Base-by-base conservation (phyloP, 2,797 vertebrate genomes). In the Brotula barbata region DNA sequence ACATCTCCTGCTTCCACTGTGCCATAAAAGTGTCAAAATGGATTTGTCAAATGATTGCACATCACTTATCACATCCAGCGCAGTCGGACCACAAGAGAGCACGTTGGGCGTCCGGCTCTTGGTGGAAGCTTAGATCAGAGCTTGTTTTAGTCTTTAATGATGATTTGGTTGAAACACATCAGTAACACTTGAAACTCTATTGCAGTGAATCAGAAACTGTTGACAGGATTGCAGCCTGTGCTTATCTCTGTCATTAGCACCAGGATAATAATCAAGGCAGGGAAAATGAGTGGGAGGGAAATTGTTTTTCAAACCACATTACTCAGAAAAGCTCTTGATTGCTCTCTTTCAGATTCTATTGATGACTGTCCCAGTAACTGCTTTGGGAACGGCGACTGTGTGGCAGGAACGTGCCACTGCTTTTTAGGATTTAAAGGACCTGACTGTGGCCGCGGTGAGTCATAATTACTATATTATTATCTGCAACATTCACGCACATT, bases 291-390 rank as follows among this genome's bases (percentile, higher is more conserved):
- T 85, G 77, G 84, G 75, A 73, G 68, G 68, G 71, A 78, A 77
- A 71, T 53, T 70, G 46, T 74, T 79, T 81, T 75, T 81, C 61
- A 53, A 69, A 81, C 12, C 64, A n/a, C 68, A 70, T 87, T 68
- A 73, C 68, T 85, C 71, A 83, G 61, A 73, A 72, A 72, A 53
- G 47, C 65, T 80, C 61, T 57, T 75, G 80, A 73, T 77, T 80
- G 48, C 80, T 86, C 60, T 81, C 66, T 86, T 85, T 55, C 89
- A 99, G 97, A 99, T 79, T 96, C 96, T 0, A 92, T 97, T 85
- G 96, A 99, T 58, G 95, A 96, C 85, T 99, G 97, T 80, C 97
- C 97, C 78, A 98, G 96, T 87, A 98, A 97, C 85, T 99, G 97
- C 88, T 98, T 95, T 2, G 96, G 96, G 63, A 99, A 99, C 0